phyloP scores from a whole-genome alignment of 37 sponge, comb jelly and placozoan species.

The Agelas oroides region DNA sequence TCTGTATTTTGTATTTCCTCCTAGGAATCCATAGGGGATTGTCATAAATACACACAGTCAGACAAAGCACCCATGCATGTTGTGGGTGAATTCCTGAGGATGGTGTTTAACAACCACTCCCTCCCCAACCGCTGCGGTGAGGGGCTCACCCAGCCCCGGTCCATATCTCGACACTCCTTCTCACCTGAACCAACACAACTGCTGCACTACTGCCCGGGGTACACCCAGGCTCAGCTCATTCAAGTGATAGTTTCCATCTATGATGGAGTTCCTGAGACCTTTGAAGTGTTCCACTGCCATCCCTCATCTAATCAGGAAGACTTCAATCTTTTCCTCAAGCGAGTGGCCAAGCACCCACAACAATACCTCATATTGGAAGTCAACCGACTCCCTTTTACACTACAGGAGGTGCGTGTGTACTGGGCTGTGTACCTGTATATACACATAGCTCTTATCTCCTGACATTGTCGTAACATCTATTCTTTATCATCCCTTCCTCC shows the following conservation, averaged over 20 bases:
- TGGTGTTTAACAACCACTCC: conserved; percentile 42
- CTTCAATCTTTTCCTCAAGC: conserved; percentile 69
- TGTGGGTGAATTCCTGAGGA: conserved; percentile 55
- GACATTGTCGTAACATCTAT: too few species aligned
- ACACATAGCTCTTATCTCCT: too few species aligned
- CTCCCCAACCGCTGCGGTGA: conserved; percentile 14
- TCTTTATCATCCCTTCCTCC: too few species aligned
- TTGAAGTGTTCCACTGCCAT: conserved; percentile 72
- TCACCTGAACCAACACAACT: conserved; percentile 28
- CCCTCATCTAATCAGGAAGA: conserved; percentile 69
- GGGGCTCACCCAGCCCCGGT: neutral
- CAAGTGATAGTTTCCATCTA: conserved; percentile 63
- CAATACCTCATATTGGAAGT: conserved; percentile 73
- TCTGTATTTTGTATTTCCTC: neutral
- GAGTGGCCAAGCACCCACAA: conserved; percentile 28
- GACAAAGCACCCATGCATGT: conserved; percentile 35
- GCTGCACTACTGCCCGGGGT: conserved; percentile 52
- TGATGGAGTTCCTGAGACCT: conserved; percentile 73
- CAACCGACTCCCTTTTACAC: conserved; percentile 62
- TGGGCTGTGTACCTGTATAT: too few species aligned
- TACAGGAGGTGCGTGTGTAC: conserved; percentile 87
- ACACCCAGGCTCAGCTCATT: conserved; percentile 51
- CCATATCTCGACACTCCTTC: neutral
- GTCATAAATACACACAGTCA: neutral
- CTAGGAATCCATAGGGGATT: neutral